These are phyloP conservation scores for Echinops telfairi DNA, from an alignment of 2,113 vertebrate genomes.

Conservation along the genomic window DNA sequence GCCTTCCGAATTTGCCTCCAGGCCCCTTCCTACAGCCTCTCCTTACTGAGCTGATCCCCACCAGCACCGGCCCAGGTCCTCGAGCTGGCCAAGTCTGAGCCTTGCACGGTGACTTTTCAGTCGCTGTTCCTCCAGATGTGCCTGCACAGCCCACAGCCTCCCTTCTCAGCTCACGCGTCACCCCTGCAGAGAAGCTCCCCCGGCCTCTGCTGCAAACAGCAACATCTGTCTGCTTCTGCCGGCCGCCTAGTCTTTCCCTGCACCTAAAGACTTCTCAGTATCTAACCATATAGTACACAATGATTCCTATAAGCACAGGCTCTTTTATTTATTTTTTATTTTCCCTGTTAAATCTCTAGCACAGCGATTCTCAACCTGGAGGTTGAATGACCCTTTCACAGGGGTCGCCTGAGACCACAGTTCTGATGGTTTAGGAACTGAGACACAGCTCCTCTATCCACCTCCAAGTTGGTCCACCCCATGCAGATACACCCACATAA, in stretches of 20 bases:
- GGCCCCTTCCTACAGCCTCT: not conserved
- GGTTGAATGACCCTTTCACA: too few species aligned
- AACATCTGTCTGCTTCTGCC: not conserved
- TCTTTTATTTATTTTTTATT: slow-evolving; percentile 10
- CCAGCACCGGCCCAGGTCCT: not conserved
- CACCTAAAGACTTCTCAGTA: not conserved
- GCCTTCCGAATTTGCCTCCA: not conserved
- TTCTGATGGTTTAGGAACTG: too few species aligned
- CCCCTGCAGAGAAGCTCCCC: not conserved
- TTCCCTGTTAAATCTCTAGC: not conserved
- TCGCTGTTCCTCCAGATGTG: rapidly evolving
- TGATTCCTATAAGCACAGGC: not conserved
- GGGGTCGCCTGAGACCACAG: too few species aligned
- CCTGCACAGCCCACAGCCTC: not conserved
- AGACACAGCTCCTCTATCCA: too few species aligned
- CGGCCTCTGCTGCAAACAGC: not conserved
- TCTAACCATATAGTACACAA: not conserved
- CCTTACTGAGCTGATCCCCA: not conserved
- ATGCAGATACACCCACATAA: too few species aligned
- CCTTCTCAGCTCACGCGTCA: not conserved
- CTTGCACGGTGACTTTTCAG: not conserved
- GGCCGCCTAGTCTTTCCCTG: not conserved
- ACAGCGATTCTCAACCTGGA: not conserved
- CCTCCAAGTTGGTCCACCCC: too few species aligned
- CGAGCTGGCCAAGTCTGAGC: not conserved